Evolutionary conservation across 2,888 invertebrate species (phyloP), one percentile per base, ranked within the genome.

Genomic region (Megastigmus dorsalis): DNA sequence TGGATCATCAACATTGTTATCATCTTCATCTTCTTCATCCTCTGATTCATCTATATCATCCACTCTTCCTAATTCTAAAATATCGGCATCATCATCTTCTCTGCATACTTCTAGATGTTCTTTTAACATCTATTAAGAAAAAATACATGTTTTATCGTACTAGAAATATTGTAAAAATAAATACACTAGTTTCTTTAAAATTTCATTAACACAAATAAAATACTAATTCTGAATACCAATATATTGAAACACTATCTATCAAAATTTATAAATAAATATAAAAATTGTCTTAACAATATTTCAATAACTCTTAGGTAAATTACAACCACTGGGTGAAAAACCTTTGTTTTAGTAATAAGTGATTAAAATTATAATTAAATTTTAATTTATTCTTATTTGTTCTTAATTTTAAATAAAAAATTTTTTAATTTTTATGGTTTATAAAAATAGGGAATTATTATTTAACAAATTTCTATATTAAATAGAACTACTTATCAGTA

Each of bases 51-150:
- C 85, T 55, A 84, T 82, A 63, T 78, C 80, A 13, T 79, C 78
- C 55, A 84, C 79, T 69, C 81, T 81, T 55, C 81, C 82, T 45
- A 87, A 78, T 41, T 86, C 84, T 23, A 86, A 78, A 36, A 84
- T 77, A 75, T 84, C 82, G 1, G 77, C 77, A 36, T 83, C 80
- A 63, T 87, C 87, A 68, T 87, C 87, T 76, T 87, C 87, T 80
- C 87, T 82, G 54, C 87, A 87, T 30, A 85, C 82, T 59, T 86
- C 82, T 67, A 86, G 79, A 72, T 87, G 87, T 71, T 87, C 86
- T 71, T 84, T 85, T 54, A 87, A 65, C 82, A 84, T 80, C 86
- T 87, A 54, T 43, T 13, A 69, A 68, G 30, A 7, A 20, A 55
- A 38, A 52, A 18, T 18, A n/a, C n/a, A 30, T 20, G 0, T 28